Base-by-base conservation (phyloP, 2,888 invertebrate species). In the Biston stratarius region DNA sequence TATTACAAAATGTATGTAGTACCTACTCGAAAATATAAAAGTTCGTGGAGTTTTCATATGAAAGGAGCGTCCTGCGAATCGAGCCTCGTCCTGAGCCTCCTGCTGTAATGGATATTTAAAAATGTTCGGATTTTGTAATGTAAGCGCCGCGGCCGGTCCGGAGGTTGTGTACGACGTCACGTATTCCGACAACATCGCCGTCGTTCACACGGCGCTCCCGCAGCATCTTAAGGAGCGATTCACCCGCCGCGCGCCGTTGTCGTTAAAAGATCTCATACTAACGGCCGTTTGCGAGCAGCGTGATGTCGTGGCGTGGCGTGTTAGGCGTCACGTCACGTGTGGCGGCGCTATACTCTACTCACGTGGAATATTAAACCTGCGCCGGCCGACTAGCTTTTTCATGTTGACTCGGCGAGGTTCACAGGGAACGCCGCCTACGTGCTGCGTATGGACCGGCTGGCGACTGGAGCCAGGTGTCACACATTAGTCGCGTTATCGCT, bases 21-120 rank as follows among this genome's bases (percentile, higher is more conserved):
- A 24, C 24, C 24, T 40, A 47, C 9, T 12, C 3, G 15, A 59
- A 48, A 58, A n/a, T 33, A 3, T 9, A 9, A 12, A 8, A 15
- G 24, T 59, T 40, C 59, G 10, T 11, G 48, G 59, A 59, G 40
- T 24, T 59, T 49, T 49, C 59, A 59, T 59, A 14, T 40, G 49
- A 59, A 14, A 6, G 47, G 38, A 38, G 10, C 14, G 53, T 53
- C 10, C 12, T 24, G 24, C 24, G 1, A 55, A 15, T 24, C 15
- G 11, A 55, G n/a, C 38, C 48, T 40, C 38, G n/a, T 40, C 15
- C 40, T 12, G 11, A 55, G n/a, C 38, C 48, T 40, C 38, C 24
- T 40, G 24, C n/a, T 38, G 48, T 40, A 49, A 59, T 40, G 49
- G 48, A 12, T 15, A 33, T 11, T 24, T 56, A 56, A n/a, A 44